These are phyloP conservation scores for Neosilurus mollespiculum DNA, from an alignment of 2,797 vertebrate species.

Conservation along the genomic window DNA sequence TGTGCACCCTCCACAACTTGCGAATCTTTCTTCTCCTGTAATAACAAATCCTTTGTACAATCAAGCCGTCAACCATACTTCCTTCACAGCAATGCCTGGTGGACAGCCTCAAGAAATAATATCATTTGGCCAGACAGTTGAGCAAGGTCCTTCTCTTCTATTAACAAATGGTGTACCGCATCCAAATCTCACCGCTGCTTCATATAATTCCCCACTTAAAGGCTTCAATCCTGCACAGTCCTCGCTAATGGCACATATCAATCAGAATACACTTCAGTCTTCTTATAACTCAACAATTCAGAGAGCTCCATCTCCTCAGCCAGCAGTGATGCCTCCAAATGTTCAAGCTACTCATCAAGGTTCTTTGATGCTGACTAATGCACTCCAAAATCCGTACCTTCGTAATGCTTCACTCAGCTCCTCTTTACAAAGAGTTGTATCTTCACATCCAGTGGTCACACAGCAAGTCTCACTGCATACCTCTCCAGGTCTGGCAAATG, in stretches of 20 bases:
- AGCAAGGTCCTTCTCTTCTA: slow-evolving; percentile 61
- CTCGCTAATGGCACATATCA: slow-evolving; percentile 46
- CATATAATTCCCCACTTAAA: slow-evolving; percentile 51
- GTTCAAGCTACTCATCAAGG: slow-evolving; percentile 39
- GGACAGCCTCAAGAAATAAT: slow-evolving; percentile 57
- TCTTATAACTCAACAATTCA: slow-evolving; percentile 48
- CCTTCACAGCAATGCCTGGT: slow-evolving; percentile 57
- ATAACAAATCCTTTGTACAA: slow-evolving; percentile 65
- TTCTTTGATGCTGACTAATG: slow-evolving; percentile 44
- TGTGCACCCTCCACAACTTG: slow-evolving; percentile 63
- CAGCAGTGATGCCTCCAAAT: slow-evolving; percentile 39
- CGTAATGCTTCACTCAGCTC: slow-evolving; percentile 56
- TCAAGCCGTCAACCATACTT: slow-evolving; percentile 57
- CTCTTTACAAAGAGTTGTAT: slow-evolving; percentile 60
- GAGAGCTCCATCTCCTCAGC: slow-evolving; percentile 45
- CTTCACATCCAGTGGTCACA: slow-evolving; percentile 56
- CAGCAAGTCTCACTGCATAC: slow-evolving; percentile 30
- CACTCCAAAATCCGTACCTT: slow-evolving; percentile 59
- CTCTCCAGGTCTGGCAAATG: slow-evolving; percentile 49
- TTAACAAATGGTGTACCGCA: slow-evolving; percentile 67
- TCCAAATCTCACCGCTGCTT: slow-evolving; percentile 55
- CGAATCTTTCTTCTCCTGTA: slow-evolving; percentile 63
- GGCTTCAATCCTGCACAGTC: slow-evolving; percentile 46
- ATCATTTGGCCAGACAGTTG: slow-evolving; percentile 65
- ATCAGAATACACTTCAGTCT: slow-evolving; percentile 47